Evolutionary conservation across 1,140 invertebrate species (phyloP).

Genomic region (Sminthurinus signatus): DNA sequence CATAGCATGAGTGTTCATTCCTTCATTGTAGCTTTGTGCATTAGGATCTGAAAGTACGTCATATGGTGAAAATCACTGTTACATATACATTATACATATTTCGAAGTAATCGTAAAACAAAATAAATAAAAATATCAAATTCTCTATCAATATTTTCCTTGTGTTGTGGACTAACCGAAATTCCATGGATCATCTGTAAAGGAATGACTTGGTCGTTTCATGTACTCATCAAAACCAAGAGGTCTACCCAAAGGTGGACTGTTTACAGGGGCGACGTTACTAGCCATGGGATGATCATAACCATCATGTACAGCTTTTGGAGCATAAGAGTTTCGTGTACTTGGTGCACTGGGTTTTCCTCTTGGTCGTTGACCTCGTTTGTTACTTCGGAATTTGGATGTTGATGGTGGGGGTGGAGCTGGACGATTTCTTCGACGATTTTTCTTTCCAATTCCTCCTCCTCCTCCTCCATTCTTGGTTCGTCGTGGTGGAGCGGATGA

Average conservation of each 20-base stretch:
- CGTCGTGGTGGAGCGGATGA: neutral
- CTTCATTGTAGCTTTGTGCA: slow-evolving; percentile 24
- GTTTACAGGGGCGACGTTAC: slow-evolving; percentile 27
- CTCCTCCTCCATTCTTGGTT: neutral
- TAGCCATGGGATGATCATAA: slow-evolving; percentile 36
- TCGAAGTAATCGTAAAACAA: no score
- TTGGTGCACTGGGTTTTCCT: neutral
- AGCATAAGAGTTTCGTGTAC: neutral
- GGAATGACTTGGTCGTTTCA: slow-evolving; percentile 36
- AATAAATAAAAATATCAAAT: slow-evolving; percentile 4
- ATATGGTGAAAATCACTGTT: no score
- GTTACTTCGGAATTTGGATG: neutral
- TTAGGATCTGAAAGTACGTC: slow-evolving; percentile 1
- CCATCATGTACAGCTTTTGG: slow-evolving; percentile 8
- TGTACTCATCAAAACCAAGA: slow-evolving; percentile 39
- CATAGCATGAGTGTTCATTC: slow-evolving; percentile 36
- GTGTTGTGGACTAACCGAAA: no score
- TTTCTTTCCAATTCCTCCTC: neutral
- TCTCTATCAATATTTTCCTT: slow-evolving; percentile 32
- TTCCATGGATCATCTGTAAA: slow-evolving; percentile 41
- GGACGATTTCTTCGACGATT: slow-evolving; percentile 12
- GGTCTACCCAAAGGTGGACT: slow-evolving; percentile 37
- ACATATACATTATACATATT: neutral
- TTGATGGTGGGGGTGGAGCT: slow-evolving; percentile 15
- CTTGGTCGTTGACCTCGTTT: neutral